Base-by-base conservation (phyloP, 2,888 invertebrate genomes). In the Meganola albula region DNA sequence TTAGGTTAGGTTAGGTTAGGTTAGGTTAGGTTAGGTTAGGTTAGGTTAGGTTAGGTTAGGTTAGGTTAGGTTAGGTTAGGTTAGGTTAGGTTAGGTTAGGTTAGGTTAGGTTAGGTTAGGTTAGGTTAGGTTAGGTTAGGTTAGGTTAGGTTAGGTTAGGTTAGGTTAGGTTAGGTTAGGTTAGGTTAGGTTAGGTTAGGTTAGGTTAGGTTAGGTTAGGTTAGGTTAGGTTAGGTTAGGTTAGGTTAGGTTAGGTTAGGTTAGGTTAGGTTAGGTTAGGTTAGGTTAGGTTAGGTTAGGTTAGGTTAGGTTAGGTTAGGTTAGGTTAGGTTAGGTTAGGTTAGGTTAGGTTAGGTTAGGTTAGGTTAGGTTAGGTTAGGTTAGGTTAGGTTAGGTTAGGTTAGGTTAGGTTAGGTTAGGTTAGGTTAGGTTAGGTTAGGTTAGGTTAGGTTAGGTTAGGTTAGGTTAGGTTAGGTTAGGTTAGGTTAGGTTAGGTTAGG, bases 351-450 rank as follows among this genome's bases (percentile, higher is more conserved):
- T 30, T 30, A 26, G 25, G 29, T 20, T 28, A 29, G 34, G 27
- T 28, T 28, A 34, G 28, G 35, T 28, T 31, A 34, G 34, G 31
- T 34, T 36, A 32, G 40, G 35, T 35, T 35, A 40, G 35, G 38
- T 42, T 35, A 37, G 35, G 26, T 36, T 24, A 31, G 24, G 24
- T 26, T 32, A 32, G 35, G 34, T 35, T 32, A 25, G 27, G 22
- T 36, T 33, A 35, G 31, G 37, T 41, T 37, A 31, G 29, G 37
- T 34, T 37, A 32, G 39, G 16, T 16, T 16, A 16, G 16, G 16
- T 16, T 37, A 37, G 37, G 37, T 37, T 16, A 16, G 16, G 43
- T 39, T 44, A 42, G 38, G 35, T 42, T 36, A 38, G 42, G 35
- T 42, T 35, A 38, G 37, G 35, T 38, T 35, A 35, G 35, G 35